These are phyloP conservation scores for Ophraella communa DNA, from an alignment of 2,888 invertebrate genomes.

Conservation along the genomic window DNA sequence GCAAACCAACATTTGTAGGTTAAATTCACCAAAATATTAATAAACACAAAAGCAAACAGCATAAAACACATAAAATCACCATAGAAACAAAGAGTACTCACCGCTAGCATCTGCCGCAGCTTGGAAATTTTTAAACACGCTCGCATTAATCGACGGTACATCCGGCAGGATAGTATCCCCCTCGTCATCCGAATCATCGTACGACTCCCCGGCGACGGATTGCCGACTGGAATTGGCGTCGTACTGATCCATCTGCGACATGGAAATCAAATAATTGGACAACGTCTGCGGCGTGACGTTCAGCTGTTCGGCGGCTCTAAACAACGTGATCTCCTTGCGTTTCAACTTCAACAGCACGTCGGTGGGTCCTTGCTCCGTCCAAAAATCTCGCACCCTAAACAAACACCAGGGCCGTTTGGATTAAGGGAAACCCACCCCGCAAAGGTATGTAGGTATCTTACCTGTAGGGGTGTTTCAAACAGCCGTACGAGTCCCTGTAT, in stretches of 20 bases:
- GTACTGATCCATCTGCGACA: slow-evolving; percentile 62
- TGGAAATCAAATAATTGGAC: slow-evolving; percentile 72
- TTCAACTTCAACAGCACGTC: slow-evolving; percentile 75
- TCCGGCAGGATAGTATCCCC: slow-evolving; percentile 61
- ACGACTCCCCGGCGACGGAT: slow-evolving; percentile 57
- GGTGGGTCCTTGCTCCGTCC: slow-evolving; percentile 79
- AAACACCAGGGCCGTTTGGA: slow-evolving; percentile 4
- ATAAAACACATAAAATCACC: too few relatives aligned
- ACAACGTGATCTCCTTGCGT: slow-evolving; percentile 74
- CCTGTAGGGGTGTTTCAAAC: slow-evolving; percentile 87
- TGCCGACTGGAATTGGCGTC: slow-evolving; percentile 58
- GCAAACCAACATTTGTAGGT: too few relatives aligned
- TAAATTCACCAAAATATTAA: too few relatives aligned
- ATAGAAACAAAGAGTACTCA: not conserved
- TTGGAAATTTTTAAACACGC: slow-evolving; percentile 48
- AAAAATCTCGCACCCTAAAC: slow-evolving; percentile 73
- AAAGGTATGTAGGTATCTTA: slow-evolving; percentile 51
- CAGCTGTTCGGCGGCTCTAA: slow-evolving; percentile 75
- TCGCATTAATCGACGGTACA: slow-evolving; percentile 58
- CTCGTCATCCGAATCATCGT: slow-evolving; percentile 60
- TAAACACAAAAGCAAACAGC: too few relatives aligned
- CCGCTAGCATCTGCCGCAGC: slow-evolving; percentile 4
- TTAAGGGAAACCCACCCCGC: too few relatives aligned
- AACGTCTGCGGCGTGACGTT: slow-evolving; percentile 79
- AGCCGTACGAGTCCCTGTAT: slow-evolving; percentile 88